A percentile compares a stretch with the other conserved stretches of the same genome.
These are phyloP conservation scores for Syrrhaptes paradoxus DNA, from an alignment of 2,113 vertebrate species.

Conservation along the genomic window DNA sequence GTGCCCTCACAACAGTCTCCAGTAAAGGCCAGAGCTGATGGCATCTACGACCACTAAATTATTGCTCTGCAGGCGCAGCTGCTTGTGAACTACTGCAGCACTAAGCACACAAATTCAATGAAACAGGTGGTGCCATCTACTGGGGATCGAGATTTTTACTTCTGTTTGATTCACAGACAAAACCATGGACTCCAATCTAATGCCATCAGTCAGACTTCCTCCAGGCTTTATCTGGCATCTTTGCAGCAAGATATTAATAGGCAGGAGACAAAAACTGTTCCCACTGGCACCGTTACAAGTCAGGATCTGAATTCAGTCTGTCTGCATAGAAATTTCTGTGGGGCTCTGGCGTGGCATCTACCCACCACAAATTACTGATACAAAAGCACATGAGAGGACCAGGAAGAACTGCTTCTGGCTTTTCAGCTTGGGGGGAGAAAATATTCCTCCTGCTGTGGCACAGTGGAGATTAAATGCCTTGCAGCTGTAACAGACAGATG, in stretches of 20 bases:
- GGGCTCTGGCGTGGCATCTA: background rate
- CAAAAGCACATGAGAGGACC: background rate
- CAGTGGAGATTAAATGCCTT: background rate
- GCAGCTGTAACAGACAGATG: background rate
- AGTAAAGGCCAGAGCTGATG: background rate
- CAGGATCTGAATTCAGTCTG: background rate
- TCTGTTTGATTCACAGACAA: background rate
- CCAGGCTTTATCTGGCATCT: background rate
- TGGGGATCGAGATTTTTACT: background rate
- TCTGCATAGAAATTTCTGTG: background rate
- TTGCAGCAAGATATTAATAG: background rate
- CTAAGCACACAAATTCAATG: background rate
- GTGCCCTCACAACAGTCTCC: rapidly evolving
- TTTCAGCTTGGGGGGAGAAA: background rate
- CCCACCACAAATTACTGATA: background rate
- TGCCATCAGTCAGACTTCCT: background rate
- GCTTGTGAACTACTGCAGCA: background rate
- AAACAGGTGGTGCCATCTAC: constrained; percentile 18
- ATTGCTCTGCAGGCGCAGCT: background rate
- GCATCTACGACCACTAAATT: background rate
- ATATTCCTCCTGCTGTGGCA: background rate
- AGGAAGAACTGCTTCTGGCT: background rate
- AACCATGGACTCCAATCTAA: background rate
- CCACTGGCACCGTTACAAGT: background rate
- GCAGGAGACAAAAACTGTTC: background rate